A percentile compares a stretch with the other conserved stretches of the same genome.
These are phyloP conservation scores for Glaucidium brasilianum DNA, from an alignment of 2,113 vertebrate genomes.

Conservation along the genomic window DNA sequence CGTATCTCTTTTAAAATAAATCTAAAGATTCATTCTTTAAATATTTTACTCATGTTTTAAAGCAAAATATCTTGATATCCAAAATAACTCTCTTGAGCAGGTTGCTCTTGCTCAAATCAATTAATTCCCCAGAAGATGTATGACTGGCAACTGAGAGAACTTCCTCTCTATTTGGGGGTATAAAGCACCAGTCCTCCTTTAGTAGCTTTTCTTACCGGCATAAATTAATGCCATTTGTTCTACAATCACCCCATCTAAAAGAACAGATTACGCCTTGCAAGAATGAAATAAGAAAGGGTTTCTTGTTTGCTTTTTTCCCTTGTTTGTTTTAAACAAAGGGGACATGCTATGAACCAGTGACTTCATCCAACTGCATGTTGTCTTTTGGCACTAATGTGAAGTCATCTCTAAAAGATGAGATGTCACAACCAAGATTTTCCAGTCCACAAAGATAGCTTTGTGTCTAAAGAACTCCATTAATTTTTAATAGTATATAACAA, in stretches of 20 bases:
- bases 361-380: not conserved
- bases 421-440: not conserved
- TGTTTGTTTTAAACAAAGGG: slow-evolving; percentile 28
- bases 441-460: not conserved
- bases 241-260: not conserved
- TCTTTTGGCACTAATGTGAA: not conserved
- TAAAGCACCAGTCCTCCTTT: not conserved
- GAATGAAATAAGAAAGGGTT: not conserved
- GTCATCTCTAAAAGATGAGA: not conserved
- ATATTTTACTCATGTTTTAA: not conserved
- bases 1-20: not conserved
- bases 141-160: not conserved
- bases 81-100: not conserved
- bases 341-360: not conserved
- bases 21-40: not conserved
- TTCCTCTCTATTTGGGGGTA: not conserved
- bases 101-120: not conserved
- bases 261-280: not conserved
- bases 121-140: not conserved
- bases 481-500: not conserved
- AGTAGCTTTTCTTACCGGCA: not conserved
- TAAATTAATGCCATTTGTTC: not conserved
- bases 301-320: slow-evolving; percentile 6
- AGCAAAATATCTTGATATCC: not conserved
- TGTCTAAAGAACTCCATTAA: not conserved